Evolutionary conservation across 2,797 vertebrate genomes (phyloP), one percentile per base, ranked within the genome.

Genomic region (Cyclopterus lumpus): DNA sequence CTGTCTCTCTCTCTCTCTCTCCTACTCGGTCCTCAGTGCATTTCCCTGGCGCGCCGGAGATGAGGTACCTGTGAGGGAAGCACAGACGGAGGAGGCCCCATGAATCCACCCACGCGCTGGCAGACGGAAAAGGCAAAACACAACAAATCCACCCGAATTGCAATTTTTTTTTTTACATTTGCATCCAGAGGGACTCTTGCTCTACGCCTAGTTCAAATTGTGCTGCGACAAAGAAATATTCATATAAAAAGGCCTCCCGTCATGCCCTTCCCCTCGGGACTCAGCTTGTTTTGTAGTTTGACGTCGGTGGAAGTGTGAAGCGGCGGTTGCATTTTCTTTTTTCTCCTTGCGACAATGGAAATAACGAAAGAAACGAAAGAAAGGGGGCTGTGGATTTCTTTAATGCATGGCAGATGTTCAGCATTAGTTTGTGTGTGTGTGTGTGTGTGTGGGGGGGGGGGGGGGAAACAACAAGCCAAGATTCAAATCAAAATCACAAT

Each of bases 1-100:
- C 62, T 87, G 69, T 82, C 42, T 44, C 42, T 24, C 8, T 48
- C 46, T n/a, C 2, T 49, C 15, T 44, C 71, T 82, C 80, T 81
- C 58, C 75, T 22, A 3, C 49, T 70, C 30, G 2, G 75, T 79
- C 62, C 82, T 95, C 91, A 95, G 92, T 93, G 92, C 93, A 94
- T 95, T 58, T 93, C 92, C 87, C 75, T 75, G 84, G 70, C n/a
- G 42, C 58, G 28, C 64, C 60, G 74, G 72, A 75, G 77, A 85
- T 70, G 68, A 54, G 1, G 83, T 81, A 94, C 93, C 94, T 95
- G 90, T 73, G 67, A 87, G 71, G 66, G 82, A 38, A 87, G 58
- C 67, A 87, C 82, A 93, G 73, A 89, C 75, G 69, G 67, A 84
- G 71, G 84, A 80, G 80, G 65, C 79, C 80, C 85, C 79, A 71